phyloP scores from a whole-genome alignment of 2,113 vertebrate genomes.

The Pholis gunnellus region DNA sequence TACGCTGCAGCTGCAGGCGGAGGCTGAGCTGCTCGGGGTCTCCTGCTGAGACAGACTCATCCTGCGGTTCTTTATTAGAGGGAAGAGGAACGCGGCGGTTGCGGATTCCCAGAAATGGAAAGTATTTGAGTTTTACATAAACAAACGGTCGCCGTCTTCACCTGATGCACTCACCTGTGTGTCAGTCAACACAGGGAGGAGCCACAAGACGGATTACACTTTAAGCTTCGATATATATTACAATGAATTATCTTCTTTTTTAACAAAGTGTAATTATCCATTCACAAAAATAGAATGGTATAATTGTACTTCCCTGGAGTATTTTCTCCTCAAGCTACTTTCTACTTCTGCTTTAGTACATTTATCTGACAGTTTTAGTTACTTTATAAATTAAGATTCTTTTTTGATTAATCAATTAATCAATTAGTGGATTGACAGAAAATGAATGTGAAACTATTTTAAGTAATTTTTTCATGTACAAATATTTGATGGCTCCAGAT shows the following conservation, averaged over 20 bases:
- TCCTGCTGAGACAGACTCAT: slow-evolving; percentile 10
- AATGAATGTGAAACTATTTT: background rate
- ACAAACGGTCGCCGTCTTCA: background rate
- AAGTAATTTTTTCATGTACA: background rate
- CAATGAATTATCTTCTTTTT: background rate
- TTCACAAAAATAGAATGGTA: background rate
- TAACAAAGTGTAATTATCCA: background rate
- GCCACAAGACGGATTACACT: rapidly evolving
- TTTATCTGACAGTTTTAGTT: background rate
- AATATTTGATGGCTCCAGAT: background rate
- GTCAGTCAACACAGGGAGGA: background rate
- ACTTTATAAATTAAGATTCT: background rate
- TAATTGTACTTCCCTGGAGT: background rate
- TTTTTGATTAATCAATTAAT: background rate
- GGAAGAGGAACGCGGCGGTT: background rate
- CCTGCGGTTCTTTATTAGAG: slow-evolving; percentile 34
- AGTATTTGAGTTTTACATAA: slow-evolving; percentile 46
- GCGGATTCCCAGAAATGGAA: slow-evolving; percentile 50
- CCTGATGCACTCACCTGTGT: background rate
- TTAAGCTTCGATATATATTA: background rate
- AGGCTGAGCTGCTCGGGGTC: slow-evolving; percentile 5
- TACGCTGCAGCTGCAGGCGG: slow-evolving; percentile 50
- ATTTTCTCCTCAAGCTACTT: background rate
- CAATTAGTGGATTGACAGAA: background rate
- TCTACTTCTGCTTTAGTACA: background rate